These are phyloP conservation scores for Xestia ashworthii DNA, from an alignment of 2,888 invertebrate genomes.

Conservation along the genomic window DNA sequence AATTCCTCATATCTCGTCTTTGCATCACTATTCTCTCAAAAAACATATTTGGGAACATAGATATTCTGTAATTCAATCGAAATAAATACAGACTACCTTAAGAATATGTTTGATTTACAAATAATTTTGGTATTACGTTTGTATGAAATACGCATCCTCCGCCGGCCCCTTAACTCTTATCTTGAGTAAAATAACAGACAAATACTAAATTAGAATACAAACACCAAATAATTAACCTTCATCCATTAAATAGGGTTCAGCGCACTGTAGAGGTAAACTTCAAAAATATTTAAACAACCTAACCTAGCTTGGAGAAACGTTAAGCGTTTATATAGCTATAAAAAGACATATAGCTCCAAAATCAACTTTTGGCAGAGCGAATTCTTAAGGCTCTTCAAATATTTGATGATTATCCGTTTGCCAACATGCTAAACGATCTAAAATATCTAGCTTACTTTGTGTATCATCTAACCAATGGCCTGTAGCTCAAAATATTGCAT, in stretches of 20 bases:
- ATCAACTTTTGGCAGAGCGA: not conserved
- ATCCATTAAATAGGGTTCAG: conserved; percentile 21
- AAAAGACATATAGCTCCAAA: not conserved
- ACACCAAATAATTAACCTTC: not conserved
- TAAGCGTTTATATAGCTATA: not conserved
- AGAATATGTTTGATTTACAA: too few relatives aligned
- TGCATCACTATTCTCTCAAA: too few relatives aligned
- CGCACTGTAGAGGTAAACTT: not conserved
- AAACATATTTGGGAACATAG: too few relatives aligned
- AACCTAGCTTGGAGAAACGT: not conserved
- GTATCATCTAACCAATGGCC: not conserved
- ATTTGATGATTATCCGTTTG: conserved; percentile 8
- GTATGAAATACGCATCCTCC: too few relatives aligned
- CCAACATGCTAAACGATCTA: not conserved
- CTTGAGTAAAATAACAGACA: conserved; percentile 15
- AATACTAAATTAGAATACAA: conserved; percentile 19
- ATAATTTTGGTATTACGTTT: too few relatives aligned
- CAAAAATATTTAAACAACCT: not conserved
- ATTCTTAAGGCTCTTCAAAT: conserved; percentile 1
- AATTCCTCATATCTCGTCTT: too few relatives aligned
- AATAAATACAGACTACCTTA: too few relatives aligned
- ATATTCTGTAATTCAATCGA: too few relatives aligned
- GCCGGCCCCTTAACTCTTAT: too few relatives aligned
- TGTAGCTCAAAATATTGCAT: not conserved
- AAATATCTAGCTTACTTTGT: not conserved